Evolutionary conservation across 2,888 invertebrate species (phyloP), one percentile per base, ranked within the genome.

Genomic region (Pseudoips prasinana): DNA sequence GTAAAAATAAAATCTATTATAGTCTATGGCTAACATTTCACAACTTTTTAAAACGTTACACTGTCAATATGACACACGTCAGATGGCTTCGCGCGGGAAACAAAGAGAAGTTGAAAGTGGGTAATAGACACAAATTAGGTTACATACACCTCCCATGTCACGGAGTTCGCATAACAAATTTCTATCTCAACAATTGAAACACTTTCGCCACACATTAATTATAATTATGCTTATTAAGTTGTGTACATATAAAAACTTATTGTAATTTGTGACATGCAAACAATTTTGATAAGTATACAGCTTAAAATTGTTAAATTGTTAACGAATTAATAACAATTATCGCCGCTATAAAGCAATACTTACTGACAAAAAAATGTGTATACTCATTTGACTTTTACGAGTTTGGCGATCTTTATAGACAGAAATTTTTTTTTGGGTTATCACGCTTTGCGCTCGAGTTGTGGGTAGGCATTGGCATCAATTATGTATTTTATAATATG

Each of bases 61-160:
- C 54, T 66, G 67, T 67, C 70, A 72, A 55, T 58, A 39, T 73
- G 71, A 72, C 71, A 65, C 56, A 46, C 51, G 67, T 59, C 63
- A 66, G 58, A 65, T 65, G 65, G 47, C 59, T 62, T 48, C 35
- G 44, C 46, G 68, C 66, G 71, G 73, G 67, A 75, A 73, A 81
- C 73, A 75, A 75, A 71, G 65, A 40, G 46, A 43, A 23, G 33
- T 51, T 29, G 73, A 75, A 78, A 79, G 81, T 82, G 52, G 77
- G 76, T 71, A 66, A 56, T 59, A 52, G 41, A 43, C 46, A 53
- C 63, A 63, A 72, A 71, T 67, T 66, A 58, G 58, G 64, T n/a
- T n/a, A n/a, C n/a, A n/a, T 68, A 64, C 40, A 47, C 38, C 30
- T 51, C 39, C 33, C 43, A 33, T 60, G 58, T 51, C 59, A 56